A percentile compares a stretch with the other conserved stretches of the same genome.
Evolutionary conservation across 2,797 vertebrate species (phyloP).

Genomic region (Microctenopoma lineatum): DNA sequence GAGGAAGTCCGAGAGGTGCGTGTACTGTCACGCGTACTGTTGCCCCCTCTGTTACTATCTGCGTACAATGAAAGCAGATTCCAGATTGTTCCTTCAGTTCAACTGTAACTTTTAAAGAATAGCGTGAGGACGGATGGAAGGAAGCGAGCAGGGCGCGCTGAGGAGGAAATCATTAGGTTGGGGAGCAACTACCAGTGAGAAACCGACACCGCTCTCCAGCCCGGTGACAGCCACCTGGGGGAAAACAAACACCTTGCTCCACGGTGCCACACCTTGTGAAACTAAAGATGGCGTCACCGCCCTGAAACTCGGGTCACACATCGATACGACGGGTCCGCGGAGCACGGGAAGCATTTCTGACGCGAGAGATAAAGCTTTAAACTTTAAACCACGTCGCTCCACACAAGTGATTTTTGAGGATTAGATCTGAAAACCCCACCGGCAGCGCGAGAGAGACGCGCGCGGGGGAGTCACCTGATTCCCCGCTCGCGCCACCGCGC

Average conservation of each 20-base stretch:
- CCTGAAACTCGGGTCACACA: conserved; percentile 78
- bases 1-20: not conserved
- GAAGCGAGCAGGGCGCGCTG: conserved; percentile 22
- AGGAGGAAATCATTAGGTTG: not conserved
- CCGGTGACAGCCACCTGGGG: conserved; percentile 20
- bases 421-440: conserved; percentile 1
- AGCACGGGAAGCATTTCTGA: not conserved
- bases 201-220: not conserved
- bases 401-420: not conserved
- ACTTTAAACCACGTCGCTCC: not conserved
- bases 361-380: rapidly evolving
- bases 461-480: conserved; percentile 47
- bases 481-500: conserved; percentile 26
- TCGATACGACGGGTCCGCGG: not conserved
- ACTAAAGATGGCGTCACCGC: conserved; percentile 75
- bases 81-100: conserved; percentile 39
- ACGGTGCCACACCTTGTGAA: conserved; percentile 79
- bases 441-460: not conserved
- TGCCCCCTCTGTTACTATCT: conserved; percentile 33
- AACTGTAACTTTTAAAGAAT: conserved; percentile 61
- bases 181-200: not conserved
- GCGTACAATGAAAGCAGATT: conserved; percentile 32
- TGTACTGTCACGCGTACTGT: not conserved
- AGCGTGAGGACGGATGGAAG: conserved; percentile 46
- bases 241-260: conserved; percentile 60